Percentiles rank a stretch among this genome's conserved stretches.
These are phyloP conservation scores for Mormoops blainvillei DNA, from an alignment of 2,113 vertebrate genomes.

Conservation along the genomic window DNA sequence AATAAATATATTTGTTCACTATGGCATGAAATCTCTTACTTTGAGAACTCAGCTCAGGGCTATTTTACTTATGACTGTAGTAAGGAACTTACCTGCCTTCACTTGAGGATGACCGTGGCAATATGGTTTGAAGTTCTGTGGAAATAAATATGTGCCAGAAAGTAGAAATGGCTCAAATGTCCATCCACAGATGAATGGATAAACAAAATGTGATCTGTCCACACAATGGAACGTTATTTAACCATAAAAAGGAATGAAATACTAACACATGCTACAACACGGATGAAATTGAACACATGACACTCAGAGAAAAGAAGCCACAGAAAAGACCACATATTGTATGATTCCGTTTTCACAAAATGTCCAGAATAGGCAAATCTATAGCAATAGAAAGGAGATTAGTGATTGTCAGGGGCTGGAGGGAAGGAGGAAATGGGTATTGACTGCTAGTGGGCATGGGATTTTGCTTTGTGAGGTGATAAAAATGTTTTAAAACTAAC, in stretches of 20 bases:
- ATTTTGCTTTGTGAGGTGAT: not conserved
- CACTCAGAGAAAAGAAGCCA: not conserved
- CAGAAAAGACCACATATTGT: not conserved
- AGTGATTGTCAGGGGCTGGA: not conserved
- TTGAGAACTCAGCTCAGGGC: not conserved
- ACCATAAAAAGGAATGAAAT: fast-evolving
- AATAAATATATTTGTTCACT: not conserved
- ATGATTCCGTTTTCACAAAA: no score
- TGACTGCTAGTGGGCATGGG: no score
- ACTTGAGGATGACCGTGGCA: fast-evolving
- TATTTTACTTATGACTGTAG: not conserved
- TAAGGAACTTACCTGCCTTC: not conserved
- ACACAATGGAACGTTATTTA: fast-evolving
- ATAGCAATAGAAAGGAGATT: no score
- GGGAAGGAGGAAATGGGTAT: not conserved
- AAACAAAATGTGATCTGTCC: no score
- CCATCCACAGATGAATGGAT: not conserved
- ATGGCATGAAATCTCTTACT: not conserved
- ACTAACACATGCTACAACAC: fast-evolving
- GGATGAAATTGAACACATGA: not conserved
- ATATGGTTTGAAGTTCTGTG: not conserved
- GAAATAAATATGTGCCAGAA: not conserved
- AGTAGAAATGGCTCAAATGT: no score
- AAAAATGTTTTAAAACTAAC: not conserved
- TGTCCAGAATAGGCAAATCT: not conserved